Base-by-base conservation (phyloP, 2,888 invertebrate genomes). In the Nephrocerus scutellatus region DNA sequence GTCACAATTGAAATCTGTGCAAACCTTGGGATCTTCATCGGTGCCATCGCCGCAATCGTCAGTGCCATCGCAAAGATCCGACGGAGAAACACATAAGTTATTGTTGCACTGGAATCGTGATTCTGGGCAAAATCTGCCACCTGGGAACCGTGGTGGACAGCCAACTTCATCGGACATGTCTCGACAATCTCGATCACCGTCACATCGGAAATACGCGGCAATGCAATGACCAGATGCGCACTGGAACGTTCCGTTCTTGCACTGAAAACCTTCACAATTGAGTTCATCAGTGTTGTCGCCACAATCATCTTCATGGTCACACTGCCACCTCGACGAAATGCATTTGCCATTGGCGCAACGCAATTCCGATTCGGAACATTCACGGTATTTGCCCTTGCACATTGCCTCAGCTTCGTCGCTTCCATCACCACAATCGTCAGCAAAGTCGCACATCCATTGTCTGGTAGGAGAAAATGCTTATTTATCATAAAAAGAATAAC, bases 251-350 rank as follows among this genome's bases (percentile, higher is more conserved):
- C 86, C 86, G 47, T 86, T 83, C 73, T 86, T 88, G 70, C 91
- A 91, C 56, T 82, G 79, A 68, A 84, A 89, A 4, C 81, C 82
- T 32, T 79, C 80, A 57, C 92, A 92, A 36, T 80, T 80, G 42
- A 79, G 70, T 64, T 93, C 92, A 60, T 98, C 97, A 4, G 88
- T 84, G 53, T 86, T 85, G 64, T 97, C 96, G 0, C 92, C 91
- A 57, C 96, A 97, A 62, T 97, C 96, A 61, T 95, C 90, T 63
- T 95, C 93, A 66, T 88, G 88, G 61, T 96, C 95, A 65, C 96
- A 96, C 25, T 88, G 77, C 91, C 92, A 93, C 45, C 92, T 74
- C 1, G 84, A 83, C 0, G 92, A 90, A 34, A 95, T 89, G 59
- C 92, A 93, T 59, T 88, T 89, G 24, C 87, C 86, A 58, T 91